Evolutionary conservation across 2,888 invertebrate species (phyloP).

Genomic region (Eustalomyia histrio): DNA sequence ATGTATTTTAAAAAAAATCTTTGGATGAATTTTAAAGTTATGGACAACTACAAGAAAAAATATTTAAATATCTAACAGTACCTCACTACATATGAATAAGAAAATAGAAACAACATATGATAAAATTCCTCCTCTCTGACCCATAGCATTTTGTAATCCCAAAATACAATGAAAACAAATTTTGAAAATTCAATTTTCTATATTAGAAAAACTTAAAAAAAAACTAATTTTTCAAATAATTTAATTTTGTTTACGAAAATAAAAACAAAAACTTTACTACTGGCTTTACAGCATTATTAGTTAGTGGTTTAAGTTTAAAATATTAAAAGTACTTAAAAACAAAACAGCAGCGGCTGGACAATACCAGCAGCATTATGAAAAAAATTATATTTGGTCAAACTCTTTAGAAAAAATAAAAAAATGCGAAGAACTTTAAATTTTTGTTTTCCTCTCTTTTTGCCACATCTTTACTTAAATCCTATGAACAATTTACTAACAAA

Average conservation of each 20-base stretch:
- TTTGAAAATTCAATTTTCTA: conserved; percentile 40
- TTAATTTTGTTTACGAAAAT: conserved; percentile 13
- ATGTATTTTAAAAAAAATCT: too few relatives aligned
- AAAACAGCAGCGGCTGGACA: conserved; percentile 5
- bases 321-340: conserved; percentile 16
- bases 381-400: conserved; percentile 38
- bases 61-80: too few relatives aligned
- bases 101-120: too few relatives aligned
- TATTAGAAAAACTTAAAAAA: conserved; percentile 40
- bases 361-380: conserved; percentile 17
- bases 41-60: too few relatives aligned
- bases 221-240: conserved; percentile 9
- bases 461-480: conserved; percentile 5
- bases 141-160: not conserved
- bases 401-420: not conserved
- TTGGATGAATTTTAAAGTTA: too few relatives aligned
- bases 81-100: too few relatives aligned
- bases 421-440: conserved; percentile 22
- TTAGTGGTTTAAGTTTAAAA: conserved; percentile 29
- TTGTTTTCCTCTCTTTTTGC: conserved; percentile 8
- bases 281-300: conserved; percentile 5
- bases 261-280: not conserved
- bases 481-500: not conserved
- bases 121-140: not conserved
- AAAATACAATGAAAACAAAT: not conserved